phyloP scores from a whole-genome alignment of 64 coral and sea anemone genomes.

The Montipora foliosa region DNA sequence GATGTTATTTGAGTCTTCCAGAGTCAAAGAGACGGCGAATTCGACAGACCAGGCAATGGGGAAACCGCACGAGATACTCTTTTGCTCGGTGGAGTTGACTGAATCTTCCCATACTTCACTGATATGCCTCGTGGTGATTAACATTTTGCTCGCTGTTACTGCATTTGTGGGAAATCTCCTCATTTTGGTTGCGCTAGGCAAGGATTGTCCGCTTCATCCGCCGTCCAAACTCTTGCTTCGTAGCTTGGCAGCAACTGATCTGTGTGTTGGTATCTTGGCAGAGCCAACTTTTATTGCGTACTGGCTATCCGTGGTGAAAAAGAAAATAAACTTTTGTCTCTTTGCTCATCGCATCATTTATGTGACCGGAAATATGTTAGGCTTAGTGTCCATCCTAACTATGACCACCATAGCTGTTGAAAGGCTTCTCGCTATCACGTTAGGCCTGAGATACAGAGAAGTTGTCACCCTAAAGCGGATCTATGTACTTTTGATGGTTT shows the following conservation, averaged over 20 bases:
- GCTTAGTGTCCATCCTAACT: constrained; percentile 5
- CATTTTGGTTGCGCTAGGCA: background rate
- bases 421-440: background rate
- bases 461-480: background rate
- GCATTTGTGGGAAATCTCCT: constrained; percentile 1
- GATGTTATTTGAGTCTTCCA: too few relatives aligned
- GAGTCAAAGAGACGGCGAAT: background rate
- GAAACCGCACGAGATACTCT: background rate
- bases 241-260: background rate
- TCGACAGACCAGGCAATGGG: background rate
- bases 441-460: constrained; percentile 11
- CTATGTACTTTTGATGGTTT: background rate
- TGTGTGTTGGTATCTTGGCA: too few relatives aligned
- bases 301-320: too few relatives aligned
- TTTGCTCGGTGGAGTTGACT: background rate
- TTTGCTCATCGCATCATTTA: too few relatives aligned
- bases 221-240: too few relatives aligned
- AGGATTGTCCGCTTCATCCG: background rate
- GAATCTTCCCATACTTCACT: background rate
- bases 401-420: background rate
- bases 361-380: background rate
- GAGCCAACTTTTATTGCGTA: too few relatives aligned
- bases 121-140: background rate
- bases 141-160: background rate
- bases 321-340: too few relatives aligned